Evolutionary conservation across 1,140 invertebrate genomes (phyloP).

Genomic region (Drosophila kepulauana): DNA sequence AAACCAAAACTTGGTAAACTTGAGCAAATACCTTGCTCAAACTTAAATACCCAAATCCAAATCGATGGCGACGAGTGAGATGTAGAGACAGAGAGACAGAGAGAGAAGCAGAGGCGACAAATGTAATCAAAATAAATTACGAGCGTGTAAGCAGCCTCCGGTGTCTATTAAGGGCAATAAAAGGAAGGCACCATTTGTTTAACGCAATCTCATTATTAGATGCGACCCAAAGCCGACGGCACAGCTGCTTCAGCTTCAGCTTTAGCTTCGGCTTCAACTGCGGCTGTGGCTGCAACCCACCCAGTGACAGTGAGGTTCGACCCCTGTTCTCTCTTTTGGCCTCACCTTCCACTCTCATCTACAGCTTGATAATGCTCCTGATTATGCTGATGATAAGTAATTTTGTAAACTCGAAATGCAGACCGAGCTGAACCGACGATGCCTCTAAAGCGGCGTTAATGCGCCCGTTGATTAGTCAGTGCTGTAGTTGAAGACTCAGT

Average conservation of each 20-base stretch:
- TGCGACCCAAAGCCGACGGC: conserved; percentile 61
- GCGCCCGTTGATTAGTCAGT: conserved; percentile 70
- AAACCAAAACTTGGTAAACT: conserved; percentile 2
- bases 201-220: conserved; percentile 82
- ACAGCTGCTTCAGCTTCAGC: conserved; percentile 53
- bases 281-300: conserved; percentile 15
- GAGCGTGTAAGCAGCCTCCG: conserved; percentile 81
- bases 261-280: too few relatives aligned
- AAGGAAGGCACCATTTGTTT: conserved; percentile 81
- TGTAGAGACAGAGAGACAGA: not conserved
- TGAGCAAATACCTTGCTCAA: conserved; percentile 13
- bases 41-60: conserved; percentile 18
- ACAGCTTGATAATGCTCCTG: conserved; percentile 70
- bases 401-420: conserved; percentile 75
- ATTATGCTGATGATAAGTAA: conserved; percentile 83
- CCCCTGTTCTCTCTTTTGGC: not conserved
- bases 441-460: conserved; percentile 71
- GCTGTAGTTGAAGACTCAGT: conserved; percentile 2
- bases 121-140: conserved; percentile 84
- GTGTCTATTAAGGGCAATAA: conserved; percentile 82
- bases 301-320: conserved; percentile 44
- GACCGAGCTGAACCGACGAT: conserved; percentile 43
- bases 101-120: conserved; percentile 49
- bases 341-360: conserved; percentile 1
- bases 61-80: not conserved